Base-by-base conservation (phyloP, 2,888 invertebrate genomes). In the Oxyscelio sp. region DNA sequence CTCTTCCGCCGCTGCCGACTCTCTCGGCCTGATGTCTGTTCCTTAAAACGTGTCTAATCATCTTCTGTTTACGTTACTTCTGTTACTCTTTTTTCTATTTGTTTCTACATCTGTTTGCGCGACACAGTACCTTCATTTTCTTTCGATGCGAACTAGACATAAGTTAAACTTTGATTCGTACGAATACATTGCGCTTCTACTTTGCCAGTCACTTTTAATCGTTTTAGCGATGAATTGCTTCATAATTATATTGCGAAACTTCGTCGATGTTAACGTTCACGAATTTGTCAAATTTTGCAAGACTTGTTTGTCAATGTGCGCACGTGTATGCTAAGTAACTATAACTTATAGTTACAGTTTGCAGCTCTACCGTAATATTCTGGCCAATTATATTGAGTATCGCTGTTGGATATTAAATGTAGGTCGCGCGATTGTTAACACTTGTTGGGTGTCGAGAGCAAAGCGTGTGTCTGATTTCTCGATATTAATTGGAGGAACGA, bases 251-350 rank as follows among this genome's bases (percentile, higher is more conserved):
- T 74, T 40, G 58, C 82, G 77, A 83, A 78, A 73, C 78, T 73
- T 56, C 59, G 73, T 78, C 71, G 65, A 73, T 73, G 77, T 82
- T 71, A 59, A 74, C 65, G 71, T 82, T 65, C 82, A 78, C 83
- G 54, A 83, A 71, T 83, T 63, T 83, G 83, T 78, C 83, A 78
- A 78, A 71, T 83, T 78, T 83, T 78, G 83, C 78, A 77, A 82
- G 77, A 82, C 71, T 40, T 82, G 82, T 82, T 82, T 82, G 77
- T 82, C 65, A 45, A 82, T 82, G 75, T 82, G 74, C 81, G 81
- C 82, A 82, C 82, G 81, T 81, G 82, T 82, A 63, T 79, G 58
- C 71, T 65, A 66, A 65, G 66, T 79, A 58, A 79, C 75, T 56
- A 75, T 70, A 75, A 75, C 70, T 82, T 70, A 63, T 70, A 75